Evolutionary conservation across 2,888 invertebrate genomes (phyloP), one percentile per base, ranked within the genome.

Genomic region (Hanleya hanleyi): DNA sequence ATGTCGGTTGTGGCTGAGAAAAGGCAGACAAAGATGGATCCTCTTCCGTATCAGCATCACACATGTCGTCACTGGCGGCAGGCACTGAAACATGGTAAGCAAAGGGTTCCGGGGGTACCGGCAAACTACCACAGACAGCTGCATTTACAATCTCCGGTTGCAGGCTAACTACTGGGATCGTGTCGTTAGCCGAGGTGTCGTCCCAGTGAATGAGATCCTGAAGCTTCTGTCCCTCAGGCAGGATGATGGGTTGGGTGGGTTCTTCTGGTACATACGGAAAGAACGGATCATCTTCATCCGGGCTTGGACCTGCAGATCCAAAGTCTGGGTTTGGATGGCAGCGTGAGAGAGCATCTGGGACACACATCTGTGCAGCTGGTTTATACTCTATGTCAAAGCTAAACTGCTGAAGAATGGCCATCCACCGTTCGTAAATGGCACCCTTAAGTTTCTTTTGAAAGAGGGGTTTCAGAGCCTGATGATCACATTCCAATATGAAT

Each of bases 181-280:
- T 29, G 15, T 29, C 57, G 26, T 22, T 26, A 22, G 15, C 57
- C 29, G 57, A 29, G 57, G 64, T 22, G 38, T 64, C 64, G 36
- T 32, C 5, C 64, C 2, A 35, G 15, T 6, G 3, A 9, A 64
- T 18, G n/a, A 64, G 36, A 1, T 64, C 64, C 6, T 64, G 2
- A 22, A 64, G 26, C n/a, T n/a, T 12, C 15, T 2, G n/a, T 12
- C 35, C 64, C 36, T 37, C 38, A 2, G 64, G n/a, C 64, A 64
- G 15, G n/a, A 18, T 26, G 18, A 64, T 64, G 9, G 32, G 9
- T 15, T 64, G 18, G 18, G 38, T 18, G 1, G 35, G 15, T 35
- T 37, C 33, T 15, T 62, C 64, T 64, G 35, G 64, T n/a, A 64
- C 64, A 37, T 36, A 64, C 29, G 64, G 64, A 37, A 64, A 64